Percentiles rank a stretch among this genome's conserved stretches.
These are phyloP conservation scores for Poicephalus gulielmi DNA, from an alignment of 2,113 vertebrate species.

Conservation along the genomic window DNA sequence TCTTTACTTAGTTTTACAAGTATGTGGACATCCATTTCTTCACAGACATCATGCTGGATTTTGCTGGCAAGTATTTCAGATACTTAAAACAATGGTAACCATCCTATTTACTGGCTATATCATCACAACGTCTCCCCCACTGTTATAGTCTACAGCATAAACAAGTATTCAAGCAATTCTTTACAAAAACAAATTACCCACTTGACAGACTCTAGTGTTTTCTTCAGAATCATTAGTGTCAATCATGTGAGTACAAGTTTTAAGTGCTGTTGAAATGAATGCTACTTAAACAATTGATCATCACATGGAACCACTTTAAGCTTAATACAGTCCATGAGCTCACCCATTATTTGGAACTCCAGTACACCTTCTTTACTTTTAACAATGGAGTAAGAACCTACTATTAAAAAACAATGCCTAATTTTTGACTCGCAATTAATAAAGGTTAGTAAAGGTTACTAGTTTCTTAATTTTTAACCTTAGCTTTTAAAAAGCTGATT, in stretches of 20 bases:
- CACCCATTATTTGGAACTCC: conserved; percentile 6
- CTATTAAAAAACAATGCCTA: neutral
- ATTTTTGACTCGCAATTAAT: neutral
- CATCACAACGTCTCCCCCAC: neutral
- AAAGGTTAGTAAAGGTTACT: neutral
- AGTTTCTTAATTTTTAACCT: neutral
- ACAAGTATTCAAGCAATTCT: conserved; percentile 20
- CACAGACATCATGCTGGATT: neutral
- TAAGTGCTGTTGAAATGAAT: conserved; percentile 37
- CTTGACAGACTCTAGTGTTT: conserved; percentile 12
- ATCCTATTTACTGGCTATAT: conserved; percentile 22
- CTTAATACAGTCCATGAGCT: neutral
- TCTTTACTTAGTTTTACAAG: neutral
- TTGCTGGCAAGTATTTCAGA: neutral
- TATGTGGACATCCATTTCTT: neutral
- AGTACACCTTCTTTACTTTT: neutral
- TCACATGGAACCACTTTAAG: neutral
- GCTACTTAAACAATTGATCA: conserved; percentile 52
- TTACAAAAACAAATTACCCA: conserved; percentile 33
- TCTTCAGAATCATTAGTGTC: conserved; percentile 59
- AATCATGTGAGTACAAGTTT: conserved; percentile 57
- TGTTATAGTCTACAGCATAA: neutral
- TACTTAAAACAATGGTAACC: neutral
- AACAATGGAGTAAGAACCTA: neutral
- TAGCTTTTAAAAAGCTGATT: neutral